phyloP scores from a whole-genome alignment of 2,797 vertebrate species.

The Molossus molossus region DNA sequence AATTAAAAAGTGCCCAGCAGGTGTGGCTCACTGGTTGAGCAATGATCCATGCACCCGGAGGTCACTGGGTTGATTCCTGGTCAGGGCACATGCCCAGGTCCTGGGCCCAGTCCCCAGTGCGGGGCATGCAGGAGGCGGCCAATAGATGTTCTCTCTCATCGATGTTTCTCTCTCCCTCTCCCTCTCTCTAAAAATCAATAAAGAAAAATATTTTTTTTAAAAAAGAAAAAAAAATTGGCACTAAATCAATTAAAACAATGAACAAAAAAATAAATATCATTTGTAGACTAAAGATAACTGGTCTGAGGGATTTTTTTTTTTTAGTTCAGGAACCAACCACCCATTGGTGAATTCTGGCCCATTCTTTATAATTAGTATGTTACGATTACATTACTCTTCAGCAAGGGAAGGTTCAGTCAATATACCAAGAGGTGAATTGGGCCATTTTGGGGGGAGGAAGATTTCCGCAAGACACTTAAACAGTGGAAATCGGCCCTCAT shows the following conservation, averaged over 20 bases:
- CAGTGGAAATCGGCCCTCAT: not conserved
- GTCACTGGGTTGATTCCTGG: too few relatives aligned
- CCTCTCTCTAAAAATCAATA: too few relatives aligned
- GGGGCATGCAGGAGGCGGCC: too few relatives aligned
- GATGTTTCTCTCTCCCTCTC: too few relatives aligned
- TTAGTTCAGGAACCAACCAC: not conserved
- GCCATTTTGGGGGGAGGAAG: not conserved
- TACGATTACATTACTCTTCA: not conserved
- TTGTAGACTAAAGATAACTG: not conserved
- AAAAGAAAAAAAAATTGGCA: not conserved
- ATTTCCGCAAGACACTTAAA: not conserved
- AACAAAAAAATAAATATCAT: not conserved
- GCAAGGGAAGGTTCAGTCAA: not conserved
- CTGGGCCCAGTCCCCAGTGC: too few relatives aligned
- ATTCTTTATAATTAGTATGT: slow-evolving; percentile 9
- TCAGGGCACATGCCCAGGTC: too few relatives aligned
- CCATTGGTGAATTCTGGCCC: slow-evolving; percentile 23
- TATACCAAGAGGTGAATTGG: not conserved
- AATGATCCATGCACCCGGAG: too few relatives aligned
- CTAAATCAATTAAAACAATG: slow-evolving; percentile 31
- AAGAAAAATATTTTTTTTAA: too few relatives aligned
- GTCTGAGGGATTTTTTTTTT: not conserved
- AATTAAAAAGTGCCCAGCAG: not conserved
- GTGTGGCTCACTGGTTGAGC: too few relatives aligned
- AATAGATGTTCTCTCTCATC: too few relatives aligned